Base-by-base conservation (phyloP, 1,140 invertebrate genomes). In the Tetramorium parvispinum region DNA sequence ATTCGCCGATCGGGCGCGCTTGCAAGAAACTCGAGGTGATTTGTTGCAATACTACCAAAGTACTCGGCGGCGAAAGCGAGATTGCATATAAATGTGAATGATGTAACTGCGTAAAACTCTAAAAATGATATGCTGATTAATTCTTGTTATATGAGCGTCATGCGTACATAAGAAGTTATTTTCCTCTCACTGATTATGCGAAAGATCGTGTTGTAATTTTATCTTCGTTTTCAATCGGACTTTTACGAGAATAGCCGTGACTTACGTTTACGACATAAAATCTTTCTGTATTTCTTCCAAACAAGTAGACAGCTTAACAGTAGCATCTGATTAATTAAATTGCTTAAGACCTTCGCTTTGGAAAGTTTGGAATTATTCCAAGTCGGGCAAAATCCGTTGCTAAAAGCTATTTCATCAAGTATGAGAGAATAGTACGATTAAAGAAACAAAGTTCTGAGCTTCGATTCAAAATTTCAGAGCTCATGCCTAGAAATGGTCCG, bases 1-100 rank as follows among this genome's bases (percentile, higher is more conserved):
- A 71, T 65, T 86, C 63, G 53, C 27, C 75, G 57, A 75, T 86
- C 68, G 76, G 21, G 46, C 57, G 32, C 43, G 49, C 75, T 61
- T 3, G 61, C 63, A 43, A 27, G 68, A 83, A 61, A 73, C 24
- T 24, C 37, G 13, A 57, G 27, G 43, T 18, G 68, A 83, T 83
- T 61, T 61, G 68, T 46, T 59, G 37, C 68, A 21, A 37, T 37
- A 21, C 24, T 24, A 4, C 18, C 32, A 53, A 21, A 46, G 43
- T 32, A n/a, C 24, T 61, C 21, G 53, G 13, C 40, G 24, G 21
- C 43, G 55, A 46, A 10, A 6, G 13, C 70, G 13, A 75, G 18
- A 32, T 63, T 46, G 63, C 16, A 40, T 18, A 51, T 13, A 61
- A 75, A 43, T 43, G 51, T n/a, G 11, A 51, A 51, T 51, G 49